Percentiles rank a stretch among this genome's conserved stretches.
These are phyloP conservation scores for Nothura maculosa DNA, from an alignment of 2,797 vertebrate species.

Conservation along the genomic window DNA sequence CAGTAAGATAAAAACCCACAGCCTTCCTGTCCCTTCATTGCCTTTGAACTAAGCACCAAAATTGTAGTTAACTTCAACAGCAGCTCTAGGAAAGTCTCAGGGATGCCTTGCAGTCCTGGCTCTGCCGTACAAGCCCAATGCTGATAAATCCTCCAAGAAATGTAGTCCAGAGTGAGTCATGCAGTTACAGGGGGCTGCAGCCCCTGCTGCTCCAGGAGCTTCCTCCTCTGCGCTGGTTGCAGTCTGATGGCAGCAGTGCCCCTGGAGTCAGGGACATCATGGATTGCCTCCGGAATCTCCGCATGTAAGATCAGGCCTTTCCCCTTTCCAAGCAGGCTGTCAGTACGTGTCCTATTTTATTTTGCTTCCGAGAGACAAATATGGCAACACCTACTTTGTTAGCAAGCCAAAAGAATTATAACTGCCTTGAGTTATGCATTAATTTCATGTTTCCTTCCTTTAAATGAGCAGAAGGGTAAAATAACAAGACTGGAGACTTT, in stretches of 20 bases:
- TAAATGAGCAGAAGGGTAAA: not conserved
- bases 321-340: conserved; percentile 42
- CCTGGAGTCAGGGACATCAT: not conserved
- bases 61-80: not conserved
- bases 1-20: not conserved
- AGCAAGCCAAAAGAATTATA: conserved; percentile 55
- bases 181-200: not conserved
- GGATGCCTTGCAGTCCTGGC: not conserved
- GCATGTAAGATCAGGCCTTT: not conserved
- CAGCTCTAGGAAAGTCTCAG: not conserved
- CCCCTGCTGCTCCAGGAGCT: not conserved
- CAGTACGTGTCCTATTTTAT: conserved; percentile 72
- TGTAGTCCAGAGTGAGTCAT: not conserved
- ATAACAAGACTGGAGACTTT: rapidly evolving
- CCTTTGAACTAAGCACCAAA: not conserved
- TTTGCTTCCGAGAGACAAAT: conserved; percentile 52
- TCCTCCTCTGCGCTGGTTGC: not conserved
- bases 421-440: not conserved
- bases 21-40: not conserved
- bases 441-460: not conserved
- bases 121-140: not conserved
- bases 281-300: conserved; percentile 17
- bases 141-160: not conserved
- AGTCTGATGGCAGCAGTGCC: not conserved
- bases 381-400: conserved; percentile 33